Evolutionary conservation across 2,113 vertebrate genomes (phyloP), one percentile per base, ranked within the genome.

Genomic region (Oreochromis tanganicae): DNA sequence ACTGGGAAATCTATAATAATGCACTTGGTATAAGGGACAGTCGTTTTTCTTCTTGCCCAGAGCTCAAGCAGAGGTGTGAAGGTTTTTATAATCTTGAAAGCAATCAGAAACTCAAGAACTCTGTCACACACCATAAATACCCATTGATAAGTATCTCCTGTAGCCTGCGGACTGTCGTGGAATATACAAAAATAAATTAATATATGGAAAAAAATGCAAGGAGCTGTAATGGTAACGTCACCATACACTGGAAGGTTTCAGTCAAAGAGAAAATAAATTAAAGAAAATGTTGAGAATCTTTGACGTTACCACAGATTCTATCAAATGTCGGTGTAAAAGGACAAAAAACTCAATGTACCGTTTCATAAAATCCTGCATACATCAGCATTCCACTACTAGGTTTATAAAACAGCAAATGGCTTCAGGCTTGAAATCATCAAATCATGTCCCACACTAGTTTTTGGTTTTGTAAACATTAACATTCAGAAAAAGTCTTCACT

Each of bases 381-480:
- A 55, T 66, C 59, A 71, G 88, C 87, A 91, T 84, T 93, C 92
- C 84, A 81, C 83, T 85, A 85, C 78, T 56, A 79, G 68, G 48
- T 61, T 91, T 89, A 94, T 80, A 93, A 94, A 95, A 92, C 57
- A 29, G 83, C 75, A 88, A 89, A 88, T 59, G 84, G 52, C 91
- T 79, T 90, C 38, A 89, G 81, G 83, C 86, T 92, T 83, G 24
- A 89, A 61, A 82, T 43, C 38, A 81, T 73, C 27, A 55, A 81
- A 86, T 85, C 46, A 46, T 12, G 83, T 89, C 71, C 86, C 66
- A 24, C 46, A 61, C 59, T 12, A 87, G n/a, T 52, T 68, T 94
- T 94, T 94, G 87, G 90, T 93, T 94, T 94, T 94, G 93, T 95
- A 95, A 94, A 96, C 91, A 89, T 87, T 91, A 90, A 95, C 92